These are phyloP conservation scores for Aix galericulata DNA, from an alignment of 2,113 vertebrate species.

Conservation along the genomic window DNA sequence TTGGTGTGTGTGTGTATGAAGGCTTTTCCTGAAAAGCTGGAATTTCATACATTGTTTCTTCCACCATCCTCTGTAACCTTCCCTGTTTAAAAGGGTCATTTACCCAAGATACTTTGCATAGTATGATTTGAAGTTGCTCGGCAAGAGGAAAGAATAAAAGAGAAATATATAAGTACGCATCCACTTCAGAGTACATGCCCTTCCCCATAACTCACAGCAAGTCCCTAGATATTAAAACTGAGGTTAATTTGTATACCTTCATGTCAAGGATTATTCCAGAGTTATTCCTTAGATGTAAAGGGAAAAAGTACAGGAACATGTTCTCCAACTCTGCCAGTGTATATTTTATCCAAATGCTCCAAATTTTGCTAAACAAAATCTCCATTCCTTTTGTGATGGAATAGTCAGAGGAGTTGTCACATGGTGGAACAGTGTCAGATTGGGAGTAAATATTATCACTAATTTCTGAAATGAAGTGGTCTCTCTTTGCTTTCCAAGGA, in stretches of 20 bases:
- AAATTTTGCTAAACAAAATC: background rate
- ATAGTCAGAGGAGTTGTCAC: background rate
- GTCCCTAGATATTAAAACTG: background rate
- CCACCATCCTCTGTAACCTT: slow-evolving; percentile 15
- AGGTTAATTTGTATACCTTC: background rate
- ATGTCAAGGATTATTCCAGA: background rate
- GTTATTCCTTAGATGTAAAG: background rate
- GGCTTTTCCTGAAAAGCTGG: slow-evolving; percentile 29
- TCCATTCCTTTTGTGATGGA: background rate
- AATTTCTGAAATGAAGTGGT: background rate
- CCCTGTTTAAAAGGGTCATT: background rate
- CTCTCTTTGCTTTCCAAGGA: background rate
- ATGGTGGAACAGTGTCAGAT: background rate
- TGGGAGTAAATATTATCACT: background rate
- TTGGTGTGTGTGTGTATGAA: background rate
- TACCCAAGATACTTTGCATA: background rate
- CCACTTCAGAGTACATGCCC: background rate
- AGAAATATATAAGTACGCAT: background rate
- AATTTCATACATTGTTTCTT: slow-evolving; percentile 52
- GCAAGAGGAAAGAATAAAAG: background rate
- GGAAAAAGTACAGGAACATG: background rate
- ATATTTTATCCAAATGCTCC: background rate
- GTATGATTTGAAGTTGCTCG: background rate
- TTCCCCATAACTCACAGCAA: background rate
- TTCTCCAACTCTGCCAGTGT: background rate